Percentiles rank a stretch among this genome's conserved stretches.
phyloP scores from a whole-genome alignment of 2,113 vertebrate genomes.

The Lepisosteus osseus region DNA sequence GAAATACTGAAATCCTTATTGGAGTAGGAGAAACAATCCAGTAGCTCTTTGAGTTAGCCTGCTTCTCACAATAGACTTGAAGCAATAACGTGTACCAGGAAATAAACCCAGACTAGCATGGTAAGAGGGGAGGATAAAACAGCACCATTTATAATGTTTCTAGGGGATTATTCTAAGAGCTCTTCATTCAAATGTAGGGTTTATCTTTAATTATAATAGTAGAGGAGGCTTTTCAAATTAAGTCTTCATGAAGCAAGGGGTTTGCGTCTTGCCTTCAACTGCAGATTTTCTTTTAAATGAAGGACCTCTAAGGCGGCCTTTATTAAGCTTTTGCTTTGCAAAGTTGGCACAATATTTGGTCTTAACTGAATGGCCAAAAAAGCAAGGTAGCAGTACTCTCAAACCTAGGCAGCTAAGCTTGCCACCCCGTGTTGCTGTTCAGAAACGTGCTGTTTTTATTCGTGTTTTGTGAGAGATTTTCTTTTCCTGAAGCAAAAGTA shows the following conservation, averaged over 20 bases:
- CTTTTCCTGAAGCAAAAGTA: too few species aligned
- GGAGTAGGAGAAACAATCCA: too few species aligned
- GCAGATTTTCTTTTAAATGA: slow-evolving; percentile 9
- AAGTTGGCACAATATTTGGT: slow-evolving; percentile 1
- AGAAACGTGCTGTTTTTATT: too few species aligned
- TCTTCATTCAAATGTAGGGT: slow-evolving; percentile 28
- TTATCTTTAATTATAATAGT: slow-evolving; percentile 30
- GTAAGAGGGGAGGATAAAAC: neutral
- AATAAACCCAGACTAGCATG: neutral
- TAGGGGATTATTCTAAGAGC: slow-evolving; percentile 31
- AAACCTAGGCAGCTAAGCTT: too few species aligned
- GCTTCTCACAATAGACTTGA: neutral
- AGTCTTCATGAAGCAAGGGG: slow-evolving; percentile 15
- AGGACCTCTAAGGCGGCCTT: slow-evolving; percentile 13
- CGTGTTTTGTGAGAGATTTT: too few species aligned
- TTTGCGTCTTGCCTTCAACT: slow-evolving; percentile 16
- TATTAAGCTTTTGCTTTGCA: neutral
- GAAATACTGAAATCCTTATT: too few species aligned
- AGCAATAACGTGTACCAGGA: neutral
- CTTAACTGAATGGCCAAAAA: neutral
- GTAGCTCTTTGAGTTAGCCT: too few species aligned
- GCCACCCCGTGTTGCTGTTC: too few species aligned
- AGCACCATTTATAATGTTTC: slow-evolving; percentile 15
- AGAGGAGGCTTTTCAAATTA: slow-evolving; percentile 8
- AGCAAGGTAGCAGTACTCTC: neutral